Base-by-base conservation (phyloP, 2,888 invertebrate species). In the Tholera decimalis region DNA sequence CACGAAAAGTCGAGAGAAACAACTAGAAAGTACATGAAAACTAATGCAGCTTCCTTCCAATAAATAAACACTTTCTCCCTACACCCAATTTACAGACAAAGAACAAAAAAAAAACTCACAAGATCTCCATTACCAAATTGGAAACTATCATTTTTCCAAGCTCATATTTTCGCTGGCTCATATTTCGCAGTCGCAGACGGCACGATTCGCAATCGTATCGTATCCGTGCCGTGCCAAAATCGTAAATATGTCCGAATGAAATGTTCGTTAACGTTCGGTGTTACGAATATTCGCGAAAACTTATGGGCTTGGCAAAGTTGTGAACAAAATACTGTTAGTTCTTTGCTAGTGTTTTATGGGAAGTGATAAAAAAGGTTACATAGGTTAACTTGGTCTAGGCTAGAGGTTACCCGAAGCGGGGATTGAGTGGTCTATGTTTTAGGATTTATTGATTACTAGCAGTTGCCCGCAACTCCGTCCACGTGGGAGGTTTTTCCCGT, bases 221-320 rank as follows among this genome's bases (percentile, higher is more conserved):
- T 77, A 77, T 79, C 78, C 63, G 66, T 68, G 66, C 74, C 82
- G 85, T 87, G 88, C 89, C 89, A 88, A 86, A 81, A 73, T 80
- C 85, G 82, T 90, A 89, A 89, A 89, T 83, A 85, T 78, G 80
- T 74, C 83, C 77, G 73, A 73, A 77, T 80, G 78, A 78, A 75
- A 72, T 66, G 67, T 63, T 71, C 71, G 66, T 78, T 76, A 76
- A 61, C 50, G 55, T 66, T 69, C 24, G 64, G 76, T 80, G 68
- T 77, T 74, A 80, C 70, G 80, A 80, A 77, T 69, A 84, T 83
- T 79, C 71, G 60, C 77, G 81, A 81, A 82, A 80, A 84, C 80
- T 86, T 86, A 86, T 80, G 83, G 81, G 71, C 73, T 86, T 88
- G 86, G 88, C 87, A 85, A 58, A 43, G 72, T 73, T 73, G 77